Conservation (phyloP, 1,140 invertebrate genomes). For the Bilobella aurantiaca region DNA sequence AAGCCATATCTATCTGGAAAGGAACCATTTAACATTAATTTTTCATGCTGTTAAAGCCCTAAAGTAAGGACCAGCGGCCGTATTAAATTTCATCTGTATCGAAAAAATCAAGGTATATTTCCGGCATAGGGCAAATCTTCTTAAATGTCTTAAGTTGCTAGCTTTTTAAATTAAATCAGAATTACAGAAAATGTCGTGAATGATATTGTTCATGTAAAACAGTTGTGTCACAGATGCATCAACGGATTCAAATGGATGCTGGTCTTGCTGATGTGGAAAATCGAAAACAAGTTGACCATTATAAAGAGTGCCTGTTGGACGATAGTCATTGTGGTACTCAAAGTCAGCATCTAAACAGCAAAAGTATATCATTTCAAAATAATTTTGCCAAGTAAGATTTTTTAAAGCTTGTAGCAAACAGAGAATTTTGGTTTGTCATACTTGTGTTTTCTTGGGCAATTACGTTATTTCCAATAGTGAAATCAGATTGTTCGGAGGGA, state of each 20-base stretch:
- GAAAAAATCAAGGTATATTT: too few species aligned
- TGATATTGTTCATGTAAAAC: constrained; percentile 5
- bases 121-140: neutral
- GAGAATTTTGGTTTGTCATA: neutral
- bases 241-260: neutral
- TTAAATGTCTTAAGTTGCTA: neutral
- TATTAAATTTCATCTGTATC: too few species aligned
- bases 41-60: neutral
- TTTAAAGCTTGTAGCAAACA: neutral
- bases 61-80: too few species aligned
- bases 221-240: neutral
- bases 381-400: neutral
- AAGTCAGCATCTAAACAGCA: neutral
- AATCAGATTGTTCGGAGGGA: neutral
- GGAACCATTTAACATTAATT: neutral
- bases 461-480: neutral
- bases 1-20: constrained; percentile 3
- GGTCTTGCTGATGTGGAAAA: neutral
- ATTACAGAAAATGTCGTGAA: constrained; percentile 5
- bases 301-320: neutral
- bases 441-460: neutral
- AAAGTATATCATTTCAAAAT: neutral
- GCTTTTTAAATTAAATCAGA: too few species aligned
- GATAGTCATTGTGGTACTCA: neutral
- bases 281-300: neutral